A percentile compares a stretch with the other conserved stretches of the same genome.
Conservation (phyloP, 2,888 invertebrate genomes). For the Cataglyphis livida region DNA sequence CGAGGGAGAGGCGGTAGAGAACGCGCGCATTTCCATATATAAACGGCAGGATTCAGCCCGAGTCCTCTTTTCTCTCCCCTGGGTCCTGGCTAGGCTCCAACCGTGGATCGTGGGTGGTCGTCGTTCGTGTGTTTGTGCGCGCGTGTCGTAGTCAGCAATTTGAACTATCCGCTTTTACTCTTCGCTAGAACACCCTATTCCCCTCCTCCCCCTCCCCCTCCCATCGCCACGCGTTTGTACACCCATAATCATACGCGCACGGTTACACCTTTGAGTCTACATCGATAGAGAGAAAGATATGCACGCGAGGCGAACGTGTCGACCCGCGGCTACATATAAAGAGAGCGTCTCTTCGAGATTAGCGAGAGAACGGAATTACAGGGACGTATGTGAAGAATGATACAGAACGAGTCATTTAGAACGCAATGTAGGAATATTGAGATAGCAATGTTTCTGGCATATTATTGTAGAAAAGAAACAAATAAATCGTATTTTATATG, state of each 20-base stretch:
- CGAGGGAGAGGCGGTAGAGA: background rate
- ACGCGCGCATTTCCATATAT: constrained; percentile 64
- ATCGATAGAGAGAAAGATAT: constrained; percentile 22
- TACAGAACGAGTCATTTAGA: background rate
- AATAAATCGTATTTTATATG: background rate
- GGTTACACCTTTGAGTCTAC: constrained; percentile 36
- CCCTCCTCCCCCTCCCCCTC: background rate
- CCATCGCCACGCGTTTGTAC: background rate
- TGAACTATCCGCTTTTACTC: constrained; percentile 62
- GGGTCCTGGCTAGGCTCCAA: constrained; percentile 68
- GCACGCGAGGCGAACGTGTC: constrained; percentile 32
- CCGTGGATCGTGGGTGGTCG: constrained; percentile 43
- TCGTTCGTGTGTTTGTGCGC: background rate
- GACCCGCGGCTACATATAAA: constrained; percentile 44
- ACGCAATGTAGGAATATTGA: background rate
- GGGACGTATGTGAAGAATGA: background rate
- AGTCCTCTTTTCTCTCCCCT: constrained; percentile 50
- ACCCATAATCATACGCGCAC: constrained; percentile 37
- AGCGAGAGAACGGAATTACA: background rate
- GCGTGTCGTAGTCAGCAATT: constrained; percentile 76
- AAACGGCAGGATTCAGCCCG: constrained; percentile 65
- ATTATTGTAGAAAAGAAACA: background rate
- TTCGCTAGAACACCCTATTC: constrained; percentile 31
- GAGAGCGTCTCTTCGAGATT: constrained; percentile 2
- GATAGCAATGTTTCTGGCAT: background rate